Evolutionary conservation across 2,888 invertebrate genomes (phyloP), one percentile per base, ranked within the genome.

Genomic region (Caenorhabditis wallacei): DNA sequence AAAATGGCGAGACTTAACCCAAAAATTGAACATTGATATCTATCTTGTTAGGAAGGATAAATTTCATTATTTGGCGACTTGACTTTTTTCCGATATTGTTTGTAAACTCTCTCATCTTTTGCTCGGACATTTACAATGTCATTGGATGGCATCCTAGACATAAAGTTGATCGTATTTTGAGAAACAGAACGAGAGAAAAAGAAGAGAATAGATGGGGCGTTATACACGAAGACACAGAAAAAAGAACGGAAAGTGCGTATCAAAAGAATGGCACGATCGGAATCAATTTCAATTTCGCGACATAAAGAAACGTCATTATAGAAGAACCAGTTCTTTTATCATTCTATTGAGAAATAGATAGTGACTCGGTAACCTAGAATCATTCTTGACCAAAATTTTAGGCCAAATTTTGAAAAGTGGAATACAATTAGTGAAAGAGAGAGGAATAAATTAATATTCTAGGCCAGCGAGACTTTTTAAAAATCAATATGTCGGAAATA

Each of bases 71-170:
- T 76, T 76, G 68, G 56, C 16, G 30, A 68, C 57, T 43, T 26
- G 43, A 51, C 40, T 68, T 53, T 64, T 48, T 56, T 22, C 46
- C 61, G 40, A 61, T 59, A 40, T 48, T 76, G 76, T 76, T 76
- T 68, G 76, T 76, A 57, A 76, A 68, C 56, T 76, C 76, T 68
- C 76, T 76, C 76, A 76, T 76, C 76, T 76, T 76, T 76, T 76
- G 76, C 76, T 76, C 76, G 76, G 64, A 56, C 59, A 76, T 53
- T 68, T 61, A 51, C 51, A 59, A 46, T 20, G 46, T 37, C 59
- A 35, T 20, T 22, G 18, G 30, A 30, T 56, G 43, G 37, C 43
- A 61, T 2, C 43, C 66, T 43, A 66, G 54, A 75, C 63, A 75
- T 22, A 75, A 64, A 48, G 51, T 48, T 37, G 72, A 48, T 56